Percentiles rank a stretch among this genome's conserved stretches.
These are phyloP conservation scores for Marronus borbonicus DNA, from an alignment of 2,888 invertebrate genomes.

Conservation along the genomic window DNA sequence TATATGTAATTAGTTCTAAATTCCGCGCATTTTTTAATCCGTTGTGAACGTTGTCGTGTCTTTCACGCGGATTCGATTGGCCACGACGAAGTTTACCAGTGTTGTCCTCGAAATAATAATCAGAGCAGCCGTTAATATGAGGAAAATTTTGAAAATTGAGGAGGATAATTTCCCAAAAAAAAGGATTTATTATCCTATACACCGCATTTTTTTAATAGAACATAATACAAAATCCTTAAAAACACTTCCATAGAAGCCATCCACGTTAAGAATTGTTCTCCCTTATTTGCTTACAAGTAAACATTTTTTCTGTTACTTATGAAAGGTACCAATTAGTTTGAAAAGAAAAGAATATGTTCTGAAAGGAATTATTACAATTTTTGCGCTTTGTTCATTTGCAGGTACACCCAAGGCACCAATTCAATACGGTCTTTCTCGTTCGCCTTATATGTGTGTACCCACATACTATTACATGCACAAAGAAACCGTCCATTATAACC, in stretches of 20 bases:
- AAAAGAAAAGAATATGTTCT: too few species aligned
- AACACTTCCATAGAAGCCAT: too few species aligned
- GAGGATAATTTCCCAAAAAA: too few species aligned
- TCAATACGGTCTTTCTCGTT: neutral
- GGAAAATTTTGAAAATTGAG: too few species aligned
- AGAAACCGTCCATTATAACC: conserved; percentile 24
- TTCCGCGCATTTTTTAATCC: conserved; percentile 42
- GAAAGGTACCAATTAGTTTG: too few species aligned
- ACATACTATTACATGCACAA: neutral
- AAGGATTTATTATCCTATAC: too few species aligned
- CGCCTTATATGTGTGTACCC: neutral
- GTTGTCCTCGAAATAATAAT: neutral
- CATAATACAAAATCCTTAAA: too few species aligned
- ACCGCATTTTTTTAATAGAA: too few species aligned
- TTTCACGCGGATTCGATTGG: neutral
- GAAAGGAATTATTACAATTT: conserved; percentile 6
- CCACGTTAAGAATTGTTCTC: too few species aligned
- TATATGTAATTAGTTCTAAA: conserved; percentile 48
- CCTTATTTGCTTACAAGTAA: too few species aligned
- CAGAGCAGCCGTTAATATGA: neutral
- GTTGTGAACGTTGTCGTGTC: conserved; percentile 6
- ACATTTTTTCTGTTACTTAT: too few species aligned
- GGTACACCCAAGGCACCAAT: neutral
- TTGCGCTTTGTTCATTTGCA: neutral
- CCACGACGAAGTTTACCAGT: neutral